Evolutionary conservation across 2,113 vertebrate genomes (phyloP).

Genomic region (Gracilinanus agilis): DNA sequence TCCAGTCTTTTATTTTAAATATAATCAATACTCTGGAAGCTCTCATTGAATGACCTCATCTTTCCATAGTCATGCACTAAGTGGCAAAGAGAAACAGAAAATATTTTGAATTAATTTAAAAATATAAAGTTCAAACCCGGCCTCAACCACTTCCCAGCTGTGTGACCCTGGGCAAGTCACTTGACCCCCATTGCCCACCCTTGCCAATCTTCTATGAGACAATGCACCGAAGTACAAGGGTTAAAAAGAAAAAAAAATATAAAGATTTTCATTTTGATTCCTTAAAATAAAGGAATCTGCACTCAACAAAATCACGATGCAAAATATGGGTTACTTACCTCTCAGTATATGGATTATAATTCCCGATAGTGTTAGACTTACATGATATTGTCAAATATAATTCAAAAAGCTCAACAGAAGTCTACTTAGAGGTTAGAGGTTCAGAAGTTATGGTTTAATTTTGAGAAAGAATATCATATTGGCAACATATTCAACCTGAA

Average conservation of each 20-base stretch:
- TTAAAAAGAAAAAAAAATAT: no score
- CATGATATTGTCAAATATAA: slow-evolving; percentile 35
- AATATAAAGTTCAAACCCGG: no score
- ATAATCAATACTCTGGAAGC: slow-evolving; percentile 10
- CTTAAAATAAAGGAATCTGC: slow-evolving; percentile 43
- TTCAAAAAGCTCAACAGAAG: slow-evolving; percentile 2
- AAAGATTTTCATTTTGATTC: slow-evolving; percentile 16
- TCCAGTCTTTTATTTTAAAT: slow-evolving; percentile 34
- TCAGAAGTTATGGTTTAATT: slow-evolving; percentile 39
- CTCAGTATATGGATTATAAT: neutral
- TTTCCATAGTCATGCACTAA: slow-evolving; percentile 8
- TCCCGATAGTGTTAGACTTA: slow-evolving; percentile 21
- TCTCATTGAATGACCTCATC: slow-evolving; percentile 24
- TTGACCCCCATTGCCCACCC: no score
- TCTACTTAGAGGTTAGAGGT: neutral
- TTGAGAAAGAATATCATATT: slow-evolving; percentile 30
- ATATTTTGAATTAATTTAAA: slow-evolving; percentile 46
- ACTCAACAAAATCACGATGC: neutral
- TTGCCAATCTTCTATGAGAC: no score
- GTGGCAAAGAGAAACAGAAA: slow-evolving; percentile 21
- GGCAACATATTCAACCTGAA: neutral
- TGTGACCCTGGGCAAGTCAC: no score
- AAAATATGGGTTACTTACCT: neutral
- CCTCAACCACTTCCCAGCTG: no score
- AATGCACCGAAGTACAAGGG: no score